A percentile compares a stretch with the other conserved stretches of the same genome.
phyloP scores from a whole-genome alignment of 2,113 vertebrate species.

The Rafetus swinhoei region DNA sequence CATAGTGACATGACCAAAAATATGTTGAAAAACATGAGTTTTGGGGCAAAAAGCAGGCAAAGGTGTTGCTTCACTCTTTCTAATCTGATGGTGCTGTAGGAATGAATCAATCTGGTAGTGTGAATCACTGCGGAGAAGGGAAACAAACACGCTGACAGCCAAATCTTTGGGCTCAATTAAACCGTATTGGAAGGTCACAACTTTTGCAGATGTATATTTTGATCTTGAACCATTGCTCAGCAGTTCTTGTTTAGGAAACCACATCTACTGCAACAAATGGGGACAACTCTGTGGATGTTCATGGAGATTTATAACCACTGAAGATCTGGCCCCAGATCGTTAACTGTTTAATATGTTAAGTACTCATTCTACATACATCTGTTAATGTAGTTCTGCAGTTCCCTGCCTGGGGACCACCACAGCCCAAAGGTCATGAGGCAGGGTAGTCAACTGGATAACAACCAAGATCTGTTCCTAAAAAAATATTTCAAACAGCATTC shows the following conservation, averaged over 20 bases:
- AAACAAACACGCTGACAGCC: not conserved
- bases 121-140: not conserved
- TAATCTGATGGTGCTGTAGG: not conserved
- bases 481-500: not conserved
- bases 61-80: not conserved
- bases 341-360: not conserved
- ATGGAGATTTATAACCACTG: not conserved
- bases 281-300: not conserved
- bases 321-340: not conserved
- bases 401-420: not conserved
- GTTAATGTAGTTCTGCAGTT: not conserved
- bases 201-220: not conserved
- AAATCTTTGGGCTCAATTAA: not conserved
- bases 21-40: not conserved
- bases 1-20: not conserved
- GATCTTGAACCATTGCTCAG: not conserved
- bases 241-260: not conserved
- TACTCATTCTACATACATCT: not conserved
- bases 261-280: not conserved
- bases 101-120: no score
- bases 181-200: not conserved
- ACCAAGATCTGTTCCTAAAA: not conserved
- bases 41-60: fast-evolving
- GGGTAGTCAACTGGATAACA: not conserved
- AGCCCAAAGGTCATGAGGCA: not conserved